Percentiles rank a stretch among this genome's conserved stretches.
These are phyloP conservation scores for Zootermopsis nevadensis DNA, from an alignment of 2,888 invertebrate genomes.

Conservation along the genomic window DNA sequence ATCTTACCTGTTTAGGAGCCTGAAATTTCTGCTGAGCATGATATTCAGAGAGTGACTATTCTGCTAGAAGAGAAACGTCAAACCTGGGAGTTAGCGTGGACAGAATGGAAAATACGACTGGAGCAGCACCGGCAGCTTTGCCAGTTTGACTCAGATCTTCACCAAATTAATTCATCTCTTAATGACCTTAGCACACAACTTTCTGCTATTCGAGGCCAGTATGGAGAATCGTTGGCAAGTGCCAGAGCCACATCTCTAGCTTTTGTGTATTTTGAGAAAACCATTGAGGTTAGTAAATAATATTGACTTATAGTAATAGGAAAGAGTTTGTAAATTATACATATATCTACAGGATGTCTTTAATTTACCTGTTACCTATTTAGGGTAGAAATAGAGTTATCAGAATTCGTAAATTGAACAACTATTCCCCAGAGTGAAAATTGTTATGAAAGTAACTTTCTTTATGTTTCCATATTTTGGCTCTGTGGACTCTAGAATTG, in stretches of 20 bases:
- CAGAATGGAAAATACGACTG: slow-evolving; percentile 69
- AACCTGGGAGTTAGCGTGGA: slow-evolving; percentile 74
- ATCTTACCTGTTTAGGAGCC: slow-evolving; percentile 67
- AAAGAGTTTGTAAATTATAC: no score
- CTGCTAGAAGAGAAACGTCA: slow-evolving; percentile 71
- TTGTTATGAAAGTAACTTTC: no score
- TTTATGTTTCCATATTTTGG: no score
- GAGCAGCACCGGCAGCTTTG: slow-evolving; percentile 74
- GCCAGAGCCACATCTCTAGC: slow-evolving; percentile 77
- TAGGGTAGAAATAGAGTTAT: no score
- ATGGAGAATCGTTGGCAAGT: slow-evolving; percentile 77
- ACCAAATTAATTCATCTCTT: slow-evolving; percentile 77
- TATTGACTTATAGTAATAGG: no score
- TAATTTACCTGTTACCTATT: no score
- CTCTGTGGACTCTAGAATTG: no score
- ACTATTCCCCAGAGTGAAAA: no score
- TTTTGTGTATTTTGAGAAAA: slow-evolving; percentile 81
- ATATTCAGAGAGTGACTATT: slow-evolving; percentile 75
- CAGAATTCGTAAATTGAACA: no score
- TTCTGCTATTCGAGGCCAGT: slow-evolving; percentile 73
- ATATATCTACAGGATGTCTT: no score
- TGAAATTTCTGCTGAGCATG: slow-evolving; percentile 72
- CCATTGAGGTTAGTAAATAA: slow-evolving; percentile 74
- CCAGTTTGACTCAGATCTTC: slow-evolving; percentile 76
- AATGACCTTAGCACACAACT: slow-evolving; percentile 75